These are phyloP conservation scores for Rhynchomys soricoides DNA, from an alignment of 2,113 vertebrate species.

Conservation along the genomic window DNA sequence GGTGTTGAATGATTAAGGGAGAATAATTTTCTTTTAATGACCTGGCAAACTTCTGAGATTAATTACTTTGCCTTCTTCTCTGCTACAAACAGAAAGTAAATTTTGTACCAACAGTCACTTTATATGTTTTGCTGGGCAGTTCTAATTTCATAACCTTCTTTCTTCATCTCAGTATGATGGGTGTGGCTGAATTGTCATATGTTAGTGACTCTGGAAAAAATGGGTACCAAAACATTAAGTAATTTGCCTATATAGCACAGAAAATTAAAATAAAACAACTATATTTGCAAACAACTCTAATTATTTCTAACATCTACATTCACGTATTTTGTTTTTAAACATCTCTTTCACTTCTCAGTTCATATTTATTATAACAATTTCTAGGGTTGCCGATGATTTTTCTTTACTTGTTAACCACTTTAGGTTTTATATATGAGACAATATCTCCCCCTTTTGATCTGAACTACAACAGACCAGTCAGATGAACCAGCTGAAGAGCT, in stretches of 20 bases:
- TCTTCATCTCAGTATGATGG: neutral
- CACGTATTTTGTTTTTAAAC: neutral
- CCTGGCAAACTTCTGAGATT: neutral
- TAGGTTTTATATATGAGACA: neutral
- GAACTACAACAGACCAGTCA: neutral
- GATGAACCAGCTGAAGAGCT: neutral
- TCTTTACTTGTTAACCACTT: neutral
- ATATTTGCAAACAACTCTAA: neutral
- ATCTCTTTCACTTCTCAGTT: neutral
- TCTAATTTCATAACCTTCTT: neutral
- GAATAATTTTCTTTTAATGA: neutral
- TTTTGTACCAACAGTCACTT: neutral
- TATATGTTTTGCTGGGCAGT: neutral
- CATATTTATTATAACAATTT: neutral
- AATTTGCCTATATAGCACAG: neutral
- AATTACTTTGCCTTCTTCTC: neutral
- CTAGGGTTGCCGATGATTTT: neutral
- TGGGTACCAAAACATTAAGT: neutral
- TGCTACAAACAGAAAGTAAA: neutral
- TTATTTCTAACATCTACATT: neutral
- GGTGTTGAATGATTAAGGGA: neutral
- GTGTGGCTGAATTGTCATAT: neutral
- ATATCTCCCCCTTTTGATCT: neutral
- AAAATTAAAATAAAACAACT: neutral
- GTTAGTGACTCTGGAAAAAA: neutral